Evolutionary conservation across 1,140 invertebrate species (phyloP).

Genomic region (Heliothis virescens): DNA sequence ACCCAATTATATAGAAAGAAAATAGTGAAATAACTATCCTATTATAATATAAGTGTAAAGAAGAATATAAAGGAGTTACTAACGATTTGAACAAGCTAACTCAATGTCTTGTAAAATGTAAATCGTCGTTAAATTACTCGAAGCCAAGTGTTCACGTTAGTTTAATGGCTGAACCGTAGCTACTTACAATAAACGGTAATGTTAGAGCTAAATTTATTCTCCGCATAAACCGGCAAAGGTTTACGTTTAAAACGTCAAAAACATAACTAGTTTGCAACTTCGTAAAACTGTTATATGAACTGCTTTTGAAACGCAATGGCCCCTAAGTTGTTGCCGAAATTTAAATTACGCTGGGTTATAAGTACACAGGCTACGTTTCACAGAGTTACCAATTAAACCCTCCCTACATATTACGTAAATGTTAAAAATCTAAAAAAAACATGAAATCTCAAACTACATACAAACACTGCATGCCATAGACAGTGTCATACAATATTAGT

Average conservation of each 20-base stretch:
- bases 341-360: slow-evolving; percentile 9
- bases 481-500: slow-evolving; percentile 49
- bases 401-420: not conserved
- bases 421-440: slow-evolving; percentile 23
- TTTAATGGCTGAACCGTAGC: slow-evolving; percentile 36
- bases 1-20: not conserved
- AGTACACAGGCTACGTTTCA: not conserved
- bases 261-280: slow-evolving; percentile 26
- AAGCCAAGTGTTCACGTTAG: slow-evolving; percentile 22
- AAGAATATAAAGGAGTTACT: not conserved
- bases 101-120: slow-evolving; percentile 13
- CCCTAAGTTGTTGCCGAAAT: slow-evolving; percentile 14
- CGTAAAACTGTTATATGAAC: slow-evolving; percentile 19
- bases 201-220: slow-evolving; percentile 36
- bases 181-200: slow-evolving; percentile 41
- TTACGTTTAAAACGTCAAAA: slow-evolving; percentile 37
- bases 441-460: slow-evolving; percentile 26
- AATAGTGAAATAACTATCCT: not conserved
- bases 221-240: slow-evolving; percentile 26
- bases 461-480: slow-evolving; percentile 45
- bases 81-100: not conserved
- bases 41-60: not conserved
- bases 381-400: slow-evolving; percentile 9
- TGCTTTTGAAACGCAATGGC: slow-evolving; percentile 11
- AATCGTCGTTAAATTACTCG: slow-evolving; percentile 30